Base-by-base conservation (phyloP, 2,113 vertebrate genomes). In the Pavo muticus region DNA sequence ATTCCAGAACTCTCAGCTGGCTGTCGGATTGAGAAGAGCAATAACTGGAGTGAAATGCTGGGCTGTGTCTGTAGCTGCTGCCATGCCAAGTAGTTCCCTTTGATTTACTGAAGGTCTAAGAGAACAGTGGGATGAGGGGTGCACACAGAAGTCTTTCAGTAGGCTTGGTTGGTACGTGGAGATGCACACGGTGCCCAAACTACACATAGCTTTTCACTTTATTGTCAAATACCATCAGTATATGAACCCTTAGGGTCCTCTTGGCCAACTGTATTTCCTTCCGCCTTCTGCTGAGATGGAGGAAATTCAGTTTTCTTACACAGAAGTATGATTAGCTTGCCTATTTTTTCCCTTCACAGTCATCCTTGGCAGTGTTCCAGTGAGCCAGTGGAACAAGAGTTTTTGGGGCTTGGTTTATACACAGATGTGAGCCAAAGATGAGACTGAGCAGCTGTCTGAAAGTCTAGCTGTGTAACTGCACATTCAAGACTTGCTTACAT, bases 241-340 rank as follows among this genome's bases (percentile, higher is more conserved):
- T 2, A 29, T 50, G 80, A 88, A 86, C 92, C 72, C 84, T 69
- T 73, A 59, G 77, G 72, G 73, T 91, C 84, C 92, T 87, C 65
- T 84, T 68, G 54, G 79, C 87, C 93, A 91, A 83, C 78, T 89
- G 30, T 56, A 70, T 84, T 91, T 96, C 75, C 87, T 94, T 94
- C 92, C 57, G 88, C 57, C 96, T 93, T 95, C 95, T 95, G 94
- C 88, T 94, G 93, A 52, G 91, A 37, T 85, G 69, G 91, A 95
- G 76, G 88, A 97, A 96, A 94, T 91, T 90, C 60, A 92, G 82
- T 96, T 97, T 97, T 95, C 91, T 76, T 82, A 88, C 93, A 87
- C 30, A 90, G 95, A 90, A 93, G 92, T 97, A 94, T 95, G 95
- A 97, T 95, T 94, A 96, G 91, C 76, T 94, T 79, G 91, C 92